These are phyloP conservation scores for Drosophila helvetica DNA, from an alignment of 2,888 invertebrate species.

Conservation along the genomic window DNA sequence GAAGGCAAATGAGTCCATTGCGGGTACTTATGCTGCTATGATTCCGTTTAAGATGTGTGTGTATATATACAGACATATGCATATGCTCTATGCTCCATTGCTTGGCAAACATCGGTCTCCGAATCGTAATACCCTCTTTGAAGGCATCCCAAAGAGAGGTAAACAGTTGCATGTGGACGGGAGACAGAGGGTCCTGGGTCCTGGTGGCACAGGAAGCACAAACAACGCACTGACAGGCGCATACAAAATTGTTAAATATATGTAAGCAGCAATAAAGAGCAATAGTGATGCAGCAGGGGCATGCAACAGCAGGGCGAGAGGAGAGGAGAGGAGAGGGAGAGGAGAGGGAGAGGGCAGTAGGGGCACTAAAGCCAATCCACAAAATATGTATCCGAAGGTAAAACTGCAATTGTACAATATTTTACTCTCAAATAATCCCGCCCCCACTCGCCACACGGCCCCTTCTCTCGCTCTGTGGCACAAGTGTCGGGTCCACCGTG, in stretches of 20 bases:
- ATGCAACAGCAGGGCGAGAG: not conserved
- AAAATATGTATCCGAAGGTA: conserved; percentile 56
- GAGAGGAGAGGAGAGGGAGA: not conserved
- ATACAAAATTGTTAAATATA: conserved; percentile 62
- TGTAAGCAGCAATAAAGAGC: conserved; percentile 65
- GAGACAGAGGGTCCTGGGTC: conserved; percentile 19
- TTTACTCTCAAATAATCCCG: not conserved
- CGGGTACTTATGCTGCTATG: too few relatives aligned
- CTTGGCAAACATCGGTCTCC: not conserved
- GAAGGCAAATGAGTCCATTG: not conserved
- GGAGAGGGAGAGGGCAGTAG: not conserved
- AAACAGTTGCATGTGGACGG: too few relatives aligned
- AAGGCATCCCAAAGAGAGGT: not conserved
- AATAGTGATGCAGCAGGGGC: conserved; percentile 16
- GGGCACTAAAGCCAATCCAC: conserved; percentile 60
- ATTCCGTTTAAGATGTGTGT: not conserved
- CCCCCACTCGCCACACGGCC: not conserved
- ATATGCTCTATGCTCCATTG: not conserved
- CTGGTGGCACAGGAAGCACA: conserved; percentile 18
- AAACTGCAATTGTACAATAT: conserved; percentile 32
- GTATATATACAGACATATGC: fast-evolving
- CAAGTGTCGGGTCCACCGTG: conserved; percentile 32
- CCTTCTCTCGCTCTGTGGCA: not conserved
- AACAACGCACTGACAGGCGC: conserved; percentile 37
- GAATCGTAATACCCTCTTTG: not conserved